Conservation (phyloP, 2,888 invertebrate genomes). For the Caenorhabditis uteleia region DNA sequence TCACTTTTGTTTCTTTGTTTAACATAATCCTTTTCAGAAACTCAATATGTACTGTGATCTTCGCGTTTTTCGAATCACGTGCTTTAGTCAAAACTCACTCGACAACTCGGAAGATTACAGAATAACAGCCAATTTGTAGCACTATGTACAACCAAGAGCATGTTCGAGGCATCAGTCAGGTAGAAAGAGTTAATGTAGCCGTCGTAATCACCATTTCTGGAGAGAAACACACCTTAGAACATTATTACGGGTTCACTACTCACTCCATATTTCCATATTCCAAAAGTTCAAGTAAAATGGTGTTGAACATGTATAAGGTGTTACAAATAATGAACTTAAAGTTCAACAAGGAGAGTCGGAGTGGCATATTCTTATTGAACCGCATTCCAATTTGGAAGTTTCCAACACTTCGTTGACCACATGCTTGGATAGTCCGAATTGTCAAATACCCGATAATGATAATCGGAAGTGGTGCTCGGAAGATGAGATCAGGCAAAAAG, state of each 20-base stretch:
- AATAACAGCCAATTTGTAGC: constrained; percentile 69
- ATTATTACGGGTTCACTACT: constrained; percentile 1
- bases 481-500: constrained; percentile 66
- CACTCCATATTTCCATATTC: constrained; percentile 54
- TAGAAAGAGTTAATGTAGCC: constrained; percentile 61
- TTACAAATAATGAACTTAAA: constrained; percentile 68
- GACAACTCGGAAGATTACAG: constrained; percentile 58
- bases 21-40: too few relatives aligned
- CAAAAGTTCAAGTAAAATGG: constrained; percentile 65
- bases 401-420: constrained; percentile 48
- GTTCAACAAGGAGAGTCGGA: constrained; percentile 60
- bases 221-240: background rate
- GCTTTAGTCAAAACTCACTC: constrained; percentile 26
- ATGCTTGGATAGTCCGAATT: constrained; percentile 60
- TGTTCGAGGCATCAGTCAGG: constrained; percentile 64
- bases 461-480: constrained; percentile 67
- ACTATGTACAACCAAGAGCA: constrained; percentile 63
- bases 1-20: too few relatives aligned
- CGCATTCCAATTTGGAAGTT: constrained; percentile 40
- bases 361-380: constrained; percentile 49
- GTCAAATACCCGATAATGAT: constrained; percentile 64
- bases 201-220: constrained; percentile 39
- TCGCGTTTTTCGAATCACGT: too few relatives aligned
- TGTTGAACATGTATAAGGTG: constrained; percentile 68
- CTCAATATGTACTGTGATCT: too few relatives aligned